A percentile compares a stretch with the other conserved stretches of the same genome.
These are phyloP conservation scores for Limanda limanda DNA, from an alignment of 2,113 vertebrate species.

Conservation along the genomic window DNA sequence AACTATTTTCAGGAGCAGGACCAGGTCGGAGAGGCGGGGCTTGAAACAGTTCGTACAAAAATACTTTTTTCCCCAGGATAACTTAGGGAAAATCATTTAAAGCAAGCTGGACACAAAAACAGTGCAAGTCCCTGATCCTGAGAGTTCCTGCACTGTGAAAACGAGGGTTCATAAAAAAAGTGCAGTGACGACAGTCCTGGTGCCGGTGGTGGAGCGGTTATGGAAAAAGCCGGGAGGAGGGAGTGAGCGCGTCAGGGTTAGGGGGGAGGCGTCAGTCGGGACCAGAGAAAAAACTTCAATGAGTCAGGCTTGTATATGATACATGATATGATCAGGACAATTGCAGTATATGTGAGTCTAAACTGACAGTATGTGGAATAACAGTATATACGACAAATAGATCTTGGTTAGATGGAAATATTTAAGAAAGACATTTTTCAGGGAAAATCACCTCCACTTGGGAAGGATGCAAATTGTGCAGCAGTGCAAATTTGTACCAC, in stretches of 20 bases:
- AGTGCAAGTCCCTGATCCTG: slow-evolving; percentile 10
- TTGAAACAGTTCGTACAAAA: slow-evolving; percentile 4
- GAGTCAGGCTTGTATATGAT: neutral
- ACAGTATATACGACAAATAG: slow-evolving; percentile 12
- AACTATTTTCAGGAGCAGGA: slow-evolving; percentile 30
- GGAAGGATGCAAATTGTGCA: neutral
- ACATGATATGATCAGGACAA: neutral
- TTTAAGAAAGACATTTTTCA: neutral
- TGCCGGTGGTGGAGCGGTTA: slow-evolving; percentile 48
- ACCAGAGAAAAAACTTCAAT: slow-evolving; percentile 12
- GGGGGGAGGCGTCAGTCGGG: slow-evolving; percentile 10
- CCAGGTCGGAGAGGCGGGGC: neutral
- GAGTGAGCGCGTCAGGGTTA: neutral
- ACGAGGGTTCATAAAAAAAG: slow-evolving; percentile 46
- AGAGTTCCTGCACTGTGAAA: slow-evolving; percentile 45
- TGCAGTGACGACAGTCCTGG: slow-evolving; percentile 58
- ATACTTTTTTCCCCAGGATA: neutral
- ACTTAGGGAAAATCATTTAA: neutral
- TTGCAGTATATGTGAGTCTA: neutral
- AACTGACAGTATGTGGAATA: slow-evolving; percentile 6
- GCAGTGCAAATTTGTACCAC: slow-evolving; percentile 4
- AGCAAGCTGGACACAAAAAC: slow-evolving; percentile 30
- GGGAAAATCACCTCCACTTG: slow-evolving; percentile 15
- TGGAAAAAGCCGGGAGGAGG: slow-evolving; percentile 47
- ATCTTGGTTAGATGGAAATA: neutral